Conservation (phyloP, 2,888 invertebrate genomes). For the Stratiomys singularior region DNA sequence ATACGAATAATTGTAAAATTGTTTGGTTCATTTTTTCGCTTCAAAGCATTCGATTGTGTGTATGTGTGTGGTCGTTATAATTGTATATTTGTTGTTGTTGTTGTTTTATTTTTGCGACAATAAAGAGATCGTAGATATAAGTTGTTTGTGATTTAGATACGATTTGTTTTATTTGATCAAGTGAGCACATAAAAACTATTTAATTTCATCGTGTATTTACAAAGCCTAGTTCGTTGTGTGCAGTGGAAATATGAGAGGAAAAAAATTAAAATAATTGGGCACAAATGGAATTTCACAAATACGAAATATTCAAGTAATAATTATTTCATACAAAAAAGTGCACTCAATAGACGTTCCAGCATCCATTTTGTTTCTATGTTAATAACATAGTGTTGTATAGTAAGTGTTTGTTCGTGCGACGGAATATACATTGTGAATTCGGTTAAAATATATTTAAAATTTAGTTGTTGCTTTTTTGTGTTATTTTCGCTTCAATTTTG, state of each 20-base stretch:
- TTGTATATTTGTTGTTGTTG: background rate
- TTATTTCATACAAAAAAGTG: slow-evolving; percentile 20
- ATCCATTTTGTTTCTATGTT: background rate
- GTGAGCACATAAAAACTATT: too few relatives aligned
- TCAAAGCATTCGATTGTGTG: background rate
- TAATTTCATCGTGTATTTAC: background rate
- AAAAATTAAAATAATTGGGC: slow-evolving; percentile 21
- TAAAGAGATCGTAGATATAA: slow-evolving; percentile 21
- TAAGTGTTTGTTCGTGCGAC: background rate
- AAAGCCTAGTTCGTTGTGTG: background rate
- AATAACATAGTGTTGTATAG: background rate
- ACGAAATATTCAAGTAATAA: background rate
- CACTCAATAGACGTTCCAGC: slow-evolving; percentile 30
- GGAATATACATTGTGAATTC: background rate
- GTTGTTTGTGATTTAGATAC: background rate
- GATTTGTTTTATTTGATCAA: background rate
- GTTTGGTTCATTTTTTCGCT: slow-evolving; percentile 39
- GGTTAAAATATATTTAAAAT: background rate
- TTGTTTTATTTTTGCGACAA: slow-evolving; percentile 36
- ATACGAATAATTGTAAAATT: background rate
- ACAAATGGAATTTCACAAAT: slow-evolving; percentile 43
- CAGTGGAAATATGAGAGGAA: background rate
- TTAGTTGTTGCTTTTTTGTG: background rate
- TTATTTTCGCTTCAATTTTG: background rate
- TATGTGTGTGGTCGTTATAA: background rate